Evolutionary conservation across 2,113 vertebrate species (phyloP), one percentile per base, ranked within the genome.

Genomic region (Spea multiplicata): DNA sequence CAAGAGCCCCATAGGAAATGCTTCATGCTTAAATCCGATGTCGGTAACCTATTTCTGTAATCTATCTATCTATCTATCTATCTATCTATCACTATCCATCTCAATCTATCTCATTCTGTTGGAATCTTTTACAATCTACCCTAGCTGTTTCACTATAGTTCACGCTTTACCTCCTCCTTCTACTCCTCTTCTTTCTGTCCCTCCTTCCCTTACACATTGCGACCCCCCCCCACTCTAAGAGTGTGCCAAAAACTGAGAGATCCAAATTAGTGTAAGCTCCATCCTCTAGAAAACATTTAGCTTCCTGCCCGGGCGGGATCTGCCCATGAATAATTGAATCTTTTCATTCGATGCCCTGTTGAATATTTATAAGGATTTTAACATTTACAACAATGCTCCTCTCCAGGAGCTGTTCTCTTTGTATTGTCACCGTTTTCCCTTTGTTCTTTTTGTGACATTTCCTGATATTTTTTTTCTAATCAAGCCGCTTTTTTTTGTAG

Each of bases 311-410:
- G 71, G 77, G 77, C 70, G 70, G 77, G 77, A 79, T 79, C 77
- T 79, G 77, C 77, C 77, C 77, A 79, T 79, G 77, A 79, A 79
- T 79, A 79, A 79, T 79, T 79, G 77, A 79, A 79, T 79, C 77
- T 79, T 79, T 79, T 79, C 77, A 79, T 79, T 79, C 77, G 46
- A 66, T 79, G 77, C 77, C 70, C 77, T 79, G 77, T 79, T 73
- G 77, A 79, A 79, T 79, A 79, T 79, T 79, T 79, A 79, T 79
- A 79, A 79, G 77, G 77, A 79, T 79, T 73, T 79, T 79, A 79
- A 79, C 77, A 79, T 79, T 79, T 79, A 79, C 77, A 79, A 79
- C 77, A 79, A 79, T 79, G 77, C 77, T 72, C 67, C 77, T 79
- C 77, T 73, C 77, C 70, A 70, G 70, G 77, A 79, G 77, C 77